Evolutionary conservation across 2,113 vertebrate genomes (phyloP).

Genomic region (Hepsetus odoe): DNA sequence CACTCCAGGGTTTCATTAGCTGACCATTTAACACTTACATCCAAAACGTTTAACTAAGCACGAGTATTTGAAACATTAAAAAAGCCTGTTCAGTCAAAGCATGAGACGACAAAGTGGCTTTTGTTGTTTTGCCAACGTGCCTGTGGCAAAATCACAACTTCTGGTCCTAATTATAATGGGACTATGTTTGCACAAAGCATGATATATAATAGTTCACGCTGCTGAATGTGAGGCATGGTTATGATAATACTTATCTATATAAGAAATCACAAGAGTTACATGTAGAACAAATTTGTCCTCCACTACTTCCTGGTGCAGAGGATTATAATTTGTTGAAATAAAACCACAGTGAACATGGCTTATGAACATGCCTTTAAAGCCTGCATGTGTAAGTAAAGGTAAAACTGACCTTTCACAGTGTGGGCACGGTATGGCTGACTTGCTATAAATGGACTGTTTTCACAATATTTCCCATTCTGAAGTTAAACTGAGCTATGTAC

Average conservation of each 20-base stretch:
- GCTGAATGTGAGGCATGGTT: conserved; percentile 51
- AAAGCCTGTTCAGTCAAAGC: conserved; percentile 32
- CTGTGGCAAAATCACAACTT: conserved; percentile 27
- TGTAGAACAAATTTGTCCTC: conserved; percentile 15
- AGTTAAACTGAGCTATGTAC: background rate
- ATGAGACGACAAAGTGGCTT: conserved; percentile 39
- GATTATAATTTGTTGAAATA: conserved; percentile 17
- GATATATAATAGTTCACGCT: conserved; percentile 23
- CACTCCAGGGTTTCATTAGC: conserved; percentile 64
- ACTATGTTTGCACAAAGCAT: conserved; percentile 39
- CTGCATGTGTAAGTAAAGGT: conserved; percentile 47
- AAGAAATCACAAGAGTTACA: background rate
- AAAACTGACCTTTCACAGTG: conserved; percentile 43
- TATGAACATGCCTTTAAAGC: conserved; percentile 32
- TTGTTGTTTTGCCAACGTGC: conserved; percentile 39
- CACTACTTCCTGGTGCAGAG: conserved; percentile 2
- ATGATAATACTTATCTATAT: conserved; percentile 38
- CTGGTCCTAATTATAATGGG: conserved; percentile 24
- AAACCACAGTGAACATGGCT: conserved; percentile 30
- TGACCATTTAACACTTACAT: background rate
- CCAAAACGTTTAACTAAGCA: background rate
- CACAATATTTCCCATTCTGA: conserved; percentile 40
- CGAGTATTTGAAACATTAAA: conserved; percentile 14
- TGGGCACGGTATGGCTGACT: background rate
- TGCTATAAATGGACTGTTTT: conserved; percentile 13